Evolutionary conservation across 1,140 invertebrate genomes (phyloP).

Genomic region (Caenorhabditis tropicalis): DNA sequence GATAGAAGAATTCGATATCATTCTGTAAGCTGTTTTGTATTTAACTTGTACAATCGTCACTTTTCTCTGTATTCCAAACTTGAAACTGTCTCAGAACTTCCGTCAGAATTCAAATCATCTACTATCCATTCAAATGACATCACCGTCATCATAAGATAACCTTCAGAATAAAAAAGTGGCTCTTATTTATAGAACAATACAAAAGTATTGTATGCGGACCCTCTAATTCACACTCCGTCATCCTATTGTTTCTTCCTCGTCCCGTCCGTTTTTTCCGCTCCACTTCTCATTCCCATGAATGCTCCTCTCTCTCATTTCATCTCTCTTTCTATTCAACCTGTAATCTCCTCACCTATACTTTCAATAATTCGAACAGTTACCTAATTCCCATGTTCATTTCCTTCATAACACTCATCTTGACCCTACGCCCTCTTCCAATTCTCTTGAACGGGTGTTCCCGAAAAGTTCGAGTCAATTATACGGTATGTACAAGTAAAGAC

Average conservation of each 20-base stretch:
- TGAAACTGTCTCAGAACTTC: no score
- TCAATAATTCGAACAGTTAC: neutral
- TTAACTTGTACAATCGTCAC: no score
- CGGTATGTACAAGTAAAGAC: conserved; percentile 43
- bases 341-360: neutral
- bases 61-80: no score
- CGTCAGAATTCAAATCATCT: no score
- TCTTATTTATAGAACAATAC: conserved; percentile 16
- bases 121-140: neutral
- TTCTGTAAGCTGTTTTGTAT: no score
- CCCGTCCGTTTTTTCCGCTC: neutral
- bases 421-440: neutral
- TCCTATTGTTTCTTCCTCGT: conserved; percentile 1
- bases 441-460: conserved; percentile 16
- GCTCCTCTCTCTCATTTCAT: neutral
- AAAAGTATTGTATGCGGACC: neutral
- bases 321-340: no score
- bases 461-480: conserved; percentile 44
- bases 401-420: conserved; percentile 33
- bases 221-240: neutral
- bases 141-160: neutral
- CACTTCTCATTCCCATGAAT: conserved; percentile 15
- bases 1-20: no score
- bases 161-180: conserved; percentile 21
- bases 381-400: conserved; percentile 8